Evolutionary conservation across 2,888 invertebrate species (phyloP).

Genomic region (Oxycera nigricornis): DNA sequence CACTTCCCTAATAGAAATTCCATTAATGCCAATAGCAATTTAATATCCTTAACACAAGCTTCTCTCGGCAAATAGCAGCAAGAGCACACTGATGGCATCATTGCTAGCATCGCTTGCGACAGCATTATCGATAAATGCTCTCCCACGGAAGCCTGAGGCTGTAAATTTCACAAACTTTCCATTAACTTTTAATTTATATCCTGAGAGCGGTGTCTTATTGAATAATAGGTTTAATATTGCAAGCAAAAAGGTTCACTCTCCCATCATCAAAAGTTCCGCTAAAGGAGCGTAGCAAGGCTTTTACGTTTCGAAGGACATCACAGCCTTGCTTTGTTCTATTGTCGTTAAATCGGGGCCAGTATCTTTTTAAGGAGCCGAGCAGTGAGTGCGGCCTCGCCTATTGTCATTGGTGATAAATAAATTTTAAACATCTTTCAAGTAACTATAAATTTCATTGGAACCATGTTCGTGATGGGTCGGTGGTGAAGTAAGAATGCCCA

Average conservation of each 20-base stretch:
- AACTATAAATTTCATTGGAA: slow-evolving; percentile 10
- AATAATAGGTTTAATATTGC: slow-evolving; percentile 41
- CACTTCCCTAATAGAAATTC: slow-evolving; percentile 35
- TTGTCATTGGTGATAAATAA: slow-evolving; percentile 34
- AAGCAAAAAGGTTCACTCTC: slow-evolving; percentile 7
- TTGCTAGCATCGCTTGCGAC: neutral
- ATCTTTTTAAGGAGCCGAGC: neutral
- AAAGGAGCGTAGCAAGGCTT: neutral
- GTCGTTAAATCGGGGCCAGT: neutral
- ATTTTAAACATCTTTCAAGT: slow-evolving; percentile 31
- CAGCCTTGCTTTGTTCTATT: neutral
- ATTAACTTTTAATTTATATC: slow-evolving; percentile 50
- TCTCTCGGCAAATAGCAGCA: neutral
- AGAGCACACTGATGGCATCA: neutral
- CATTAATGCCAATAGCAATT: slow-evolving; percentile 44
- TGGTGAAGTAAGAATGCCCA: neutral
- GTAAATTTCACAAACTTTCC: slow-evolving; percentile 48
- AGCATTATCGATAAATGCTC: slow-evolving; percentile 19
- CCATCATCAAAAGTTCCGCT: neutral
- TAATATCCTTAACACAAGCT: slow-evolving; percentile 43
- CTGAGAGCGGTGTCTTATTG: slow-evolving; percentile 51
- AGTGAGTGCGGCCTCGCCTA: neutral
- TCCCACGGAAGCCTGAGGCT: slow-evolving; percentile 33
- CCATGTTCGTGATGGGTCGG: neutral
- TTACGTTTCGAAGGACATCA: neutral